Conservation (phyloP, 2,113 vertebrate genomes). For the Desmodus rotundus region DNA sequence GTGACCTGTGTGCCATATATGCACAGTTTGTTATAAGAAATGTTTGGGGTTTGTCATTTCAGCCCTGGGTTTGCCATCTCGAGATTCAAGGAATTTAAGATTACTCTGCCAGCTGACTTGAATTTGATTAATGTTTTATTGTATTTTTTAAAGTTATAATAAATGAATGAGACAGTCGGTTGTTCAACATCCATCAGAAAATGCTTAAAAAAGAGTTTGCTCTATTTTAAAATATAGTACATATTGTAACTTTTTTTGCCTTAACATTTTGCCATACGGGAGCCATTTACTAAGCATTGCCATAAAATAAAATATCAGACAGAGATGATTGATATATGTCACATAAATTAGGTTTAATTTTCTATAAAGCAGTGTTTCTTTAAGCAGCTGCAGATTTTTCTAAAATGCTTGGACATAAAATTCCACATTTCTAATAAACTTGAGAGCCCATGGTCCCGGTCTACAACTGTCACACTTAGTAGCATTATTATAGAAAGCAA, state of each 20-base stretch:
- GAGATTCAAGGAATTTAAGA: background rate
- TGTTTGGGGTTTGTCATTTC: background rate
- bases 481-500: background rate
- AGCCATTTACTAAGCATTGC: background rate
- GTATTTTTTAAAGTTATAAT: background rate
- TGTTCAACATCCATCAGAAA: background rate
- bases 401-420: background rate
- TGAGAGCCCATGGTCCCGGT: rapidly evolving
- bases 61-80: background rate
- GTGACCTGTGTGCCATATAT: constrained; percentile 8
- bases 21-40: constrained; percentile 37
- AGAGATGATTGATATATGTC: background rate
- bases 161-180: background rate
- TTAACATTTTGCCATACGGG: background rate
- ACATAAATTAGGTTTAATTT: background rate
- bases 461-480: background rate
- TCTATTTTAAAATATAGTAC: background rate
- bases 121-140: background rate
- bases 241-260: background rate
- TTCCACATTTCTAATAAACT: background rate
- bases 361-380: background rate
- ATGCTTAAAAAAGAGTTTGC: background rate
- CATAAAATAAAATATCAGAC: background rate
- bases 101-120: background rate
- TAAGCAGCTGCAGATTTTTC: background rate